Evolutionary conservation across 1,140 invertebrate genomes (phyloP).

Genomic region (Heliconius himera): DNA sequence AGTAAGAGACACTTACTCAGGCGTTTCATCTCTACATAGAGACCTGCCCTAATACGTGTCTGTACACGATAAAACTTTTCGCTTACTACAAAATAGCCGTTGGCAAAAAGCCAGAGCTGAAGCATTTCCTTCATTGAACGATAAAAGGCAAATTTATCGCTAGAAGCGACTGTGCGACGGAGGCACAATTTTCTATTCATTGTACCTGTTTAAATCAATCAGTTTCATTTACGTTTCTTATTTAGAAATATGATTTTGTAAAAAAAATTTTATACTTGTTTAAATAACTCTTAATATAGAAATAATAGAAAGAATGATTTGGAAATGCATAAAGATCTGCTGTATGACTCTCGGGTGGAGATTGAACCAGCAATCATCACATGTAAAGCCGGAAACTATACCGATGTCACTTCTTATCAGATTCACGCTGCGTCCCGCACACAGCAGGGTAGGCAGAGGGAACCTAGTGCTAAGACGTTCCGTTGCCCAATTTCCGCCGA

Average conservation of each 20-base stretch:
- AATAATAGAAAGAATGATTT: not conserved
- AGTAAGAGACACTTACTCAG: not conserved
- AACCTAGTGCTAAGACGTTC: too few species aligned
- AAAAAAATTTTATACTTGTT: too few species aligned
- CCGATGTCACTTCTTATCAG: too few species aligned
- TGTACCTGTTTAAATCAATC: not conserved
- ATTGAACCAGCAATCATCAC: too few species aligned
- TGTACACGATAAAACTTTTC: not conserved
- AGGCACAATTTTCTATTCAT: slow-evolving; percentile 23
- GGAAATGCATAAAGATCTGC: not conserved
- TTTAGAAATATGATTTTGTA: not conserved
- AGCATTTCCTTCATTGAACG: slow-evolving; percentile 29
- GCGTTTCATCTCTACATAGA: not conserved
- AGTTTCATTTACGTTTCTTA: not conserved
- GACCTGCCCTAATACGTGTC: not conserved
- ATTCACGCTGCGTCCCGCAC: too few species aligned
- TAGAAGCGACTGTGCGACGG: slow-evolving; percentile 13
- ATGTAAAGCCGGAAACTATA: not conserved
- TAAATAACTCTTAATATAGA: too few species aligned
- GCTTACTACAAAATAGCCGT: slow-evolving; percentile 21
- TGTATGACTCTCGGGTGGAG: too few species aligned
- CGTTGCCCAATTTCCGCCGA: too few species aligned
- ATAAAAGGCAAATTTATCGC: slow-evolving; percentile 32
- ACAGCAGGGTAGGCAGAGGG: too few species aligned
- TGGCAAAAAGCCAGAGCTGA: slow-evolving; percentile 17